Evolutionary conservation across 2,797 vertebrate species (phyloP), one percentile per base, ranked within the genome.

Genomic region (Alca torda): DNA sequence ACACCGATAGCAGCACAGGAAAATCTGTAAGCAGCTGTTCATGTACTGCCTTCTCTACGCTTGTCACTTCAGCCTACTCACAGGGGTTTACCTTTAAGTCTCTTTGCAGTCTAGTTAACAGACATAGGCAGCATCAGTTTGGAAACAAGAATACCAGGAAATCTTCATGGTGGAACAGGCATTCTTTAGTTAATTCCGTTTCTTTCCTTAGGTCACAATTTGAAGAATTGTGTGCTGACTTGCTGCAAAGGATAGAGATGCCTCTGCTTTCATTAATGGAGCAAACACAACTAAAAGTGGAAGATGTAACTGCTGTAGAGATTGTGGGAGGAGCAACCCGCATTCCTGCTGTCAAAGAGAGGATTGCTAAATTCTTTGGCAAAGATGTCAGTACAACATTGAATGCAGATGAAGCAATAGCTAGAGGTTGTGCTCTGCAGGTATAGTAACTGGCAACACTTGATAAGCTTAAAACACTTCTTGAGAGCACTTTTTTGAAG

Each of bases 331-430:
- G 98, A n/a, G 97, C 98, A 45, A 98, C 98, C 2, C 97, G 98
- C 63, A 98, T 98, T 87, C 98, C 98, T 81, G 98, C 98, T 46
- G 98, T 98, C 69, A 98, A 98, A 87, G 98, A 98, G 65, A 98
- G 90, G 89, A 98, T 99, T 78, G 96, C 97, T 51, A 98, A 96
- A 41, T 98, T 99, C 95, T 99, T 99, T 89, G 98, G 97, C 61
- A 98, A 98, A 78, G 98, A 98, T 82, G 81, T 98, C 53, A 98
- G 98, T 91, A 98, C 98, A 19, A 98, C 98, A 2, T 95, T 99
- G 67, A 99, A 98, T 73, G 98, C 98, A 13, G 98, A 98, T 84
- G 98, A 99, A 97, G 98, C 98, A 3, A 98, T 98, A 57, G 98
- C 98, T 74, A 97, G 98, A 86, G 98, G 98, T 12, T 98, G 98